These are phyloP conservation scores for Colletes latitarsis DNA, from an alignment of 1,140 invertebrate genomes.

Conservation along the genomic window DNA sequence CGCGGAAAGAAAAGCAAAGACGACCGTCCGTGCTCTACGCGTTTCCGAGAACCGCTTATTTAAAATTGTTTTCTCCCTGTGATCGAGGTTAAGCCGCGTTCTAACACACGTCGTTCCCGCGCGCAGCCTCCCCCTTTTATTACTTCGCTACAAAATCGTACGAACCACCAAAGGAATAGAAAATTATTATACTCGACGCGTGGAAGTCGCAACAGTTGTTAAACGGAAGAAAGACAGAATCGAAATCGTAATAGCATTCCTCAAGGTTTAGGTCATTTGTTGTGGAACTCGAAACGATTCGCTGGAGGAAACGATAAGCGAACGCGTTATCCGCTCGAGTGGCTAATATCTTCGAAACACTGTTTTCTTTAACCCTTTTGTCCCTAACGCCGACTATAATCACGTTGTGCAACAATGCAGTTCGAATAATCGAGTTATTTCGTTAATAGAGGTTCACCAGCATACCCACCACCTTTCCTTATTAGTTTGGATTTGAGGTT, in stretches of 20 bases:
- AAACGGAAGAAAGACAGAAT: neutral
- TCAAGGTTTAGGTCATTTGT: neutral
- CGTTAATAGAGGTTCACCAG: no score
- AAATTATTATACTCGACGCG: no score
- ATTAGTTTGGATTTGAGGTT: no score
- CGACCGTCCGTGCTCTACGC: neutral
- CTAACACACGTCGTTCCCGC: neutral
- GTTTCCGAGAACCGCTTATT: neutral
- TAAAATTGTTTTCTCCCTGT: neutral
- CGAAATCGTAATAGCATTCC: neutral
- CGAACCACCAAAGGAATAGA: neutral
- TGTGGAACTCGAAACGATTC: neutral
- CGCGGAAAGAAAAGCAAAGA: neutral
- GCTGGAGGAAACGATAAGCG: constrained; percentile 29
- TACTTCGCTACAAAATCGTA: neutral
- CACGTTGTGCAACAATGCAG: no score
- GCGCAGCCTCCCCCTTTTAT: neutral
- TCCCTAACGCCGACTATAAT: no score
- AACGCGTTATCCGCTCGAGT: constrained; percentile 7
- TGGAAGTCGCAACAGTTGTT: no score
- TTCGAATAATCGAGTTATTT: no score
- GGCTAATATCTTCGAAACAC: neutral
- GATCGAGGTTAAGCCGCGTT: neutral
- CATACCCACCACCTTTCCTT: no score
- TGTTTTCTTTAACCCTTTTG: no score